Evolutionary conservation across 2,797 vertebrate species (phyloP).

Genomic region (Chromis chromis): DNA sequence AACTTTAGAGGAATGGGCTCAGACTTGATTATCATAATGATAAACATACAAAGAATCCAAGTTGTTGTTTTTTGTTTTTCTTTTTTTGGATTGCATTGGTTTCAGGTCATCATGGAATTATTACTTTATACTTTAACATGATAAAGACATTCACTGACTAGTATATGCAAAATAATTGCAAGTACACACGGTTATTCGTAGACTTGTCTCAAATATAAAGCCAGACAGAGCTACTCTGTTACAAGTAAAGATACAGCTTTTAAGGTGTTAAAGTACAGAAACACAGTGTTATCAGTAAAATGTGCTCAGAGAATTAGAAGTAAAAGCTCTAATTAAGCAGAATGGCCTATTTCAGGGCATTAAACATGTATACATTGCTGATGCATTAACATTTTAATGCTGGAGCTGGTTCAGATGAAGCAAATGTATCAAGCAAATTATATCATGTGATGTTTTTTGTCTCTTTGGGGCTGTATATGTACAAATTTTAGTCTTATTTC

Average conservation of each 20-base stretch:
- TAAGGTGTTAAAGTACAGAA: background rate
- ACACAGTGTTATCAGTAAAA: background rate
- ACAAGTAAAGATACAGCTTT: background rate
- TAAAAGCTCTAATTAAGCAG: background rate
- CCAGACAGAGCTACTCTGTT: background rate
- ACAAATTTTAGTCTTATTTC: too few species aligned
- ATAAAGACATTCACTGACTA: too few species aligned
- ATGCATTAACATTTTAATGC: background rate
- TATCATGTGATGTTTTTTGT: too few species aligned
- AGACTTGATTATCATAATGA: conserved; percentile 11
- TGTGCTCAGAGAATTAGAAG: background rate
- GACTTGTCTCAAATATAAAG: too few species aligned
- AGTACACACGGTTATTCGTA: too few species aligned
- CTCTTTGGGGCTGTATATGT: too few species aligned
- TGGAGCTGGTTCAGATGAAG: background rate
- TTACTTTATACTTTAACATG: background rate
- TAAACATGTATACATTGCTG: background rate
- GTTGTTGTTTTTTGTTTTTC: background rate
- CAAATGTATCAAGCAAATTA: too few species aligned
- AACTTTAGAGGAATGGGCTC: background rate
- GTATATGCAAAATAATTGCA: too few species aligned
- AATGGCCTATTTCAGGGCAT: background rate
- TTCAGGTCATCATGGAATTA: background rate
- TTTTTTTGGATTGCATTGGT: background rate
- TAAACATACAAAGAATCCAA: background rate